These are phyloP conservation scores for Ridgeia piscesae DNA, from an alignment of 1,140 invertebrate species.

Conservation along the genomic window DNA sequence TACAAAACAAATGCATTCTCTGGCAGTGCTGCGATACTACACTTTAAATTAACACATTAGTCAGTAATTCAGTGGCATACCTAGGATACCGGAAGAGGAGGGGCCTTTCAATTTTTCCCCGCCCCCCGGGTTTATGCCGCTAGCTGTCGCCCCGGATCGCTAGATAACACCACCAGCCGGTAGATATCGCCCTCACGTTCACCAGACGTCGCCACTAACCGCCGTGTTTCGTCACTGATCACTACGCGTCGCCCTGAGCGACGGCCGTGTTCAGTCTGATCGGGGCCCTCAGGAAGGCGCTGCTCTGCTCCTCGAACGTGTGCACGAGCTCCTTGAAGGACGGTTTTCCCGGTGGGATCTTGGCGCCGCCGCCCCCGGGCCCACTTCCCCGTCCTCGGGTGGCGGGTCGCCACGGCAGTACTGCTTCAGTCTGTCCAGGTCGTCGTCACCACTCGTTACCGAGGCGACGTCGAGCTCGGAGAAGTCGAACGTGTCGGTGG, in stretches of 20 bases:
- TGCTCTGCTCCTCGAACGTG: slow-evolving; percentile 10
- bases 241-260: not conserved
- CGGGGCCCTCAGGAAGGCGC: not conserved
- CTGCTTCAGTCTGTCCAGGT: not conserved
- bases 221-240: too few species aligned
- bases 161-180: too few species aligned
- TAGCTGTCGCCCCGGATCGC: too few species aligned
- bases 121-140: too few species aligned
- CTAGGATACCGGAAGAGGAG: too few species aligned
- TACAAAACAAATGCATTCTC: not conserved
- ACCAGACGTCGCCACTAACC: not conserved
- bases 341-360: not conserved
- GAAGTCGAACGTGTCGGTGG: slow-evolving; percentile 12
- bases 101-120: too few species aligned
- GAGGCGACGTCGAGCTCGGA: not conserved
- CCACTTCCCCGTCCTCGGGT: not conserved
- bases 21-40: not conserved
- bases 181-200: not conserved
- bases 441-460: not conserved
- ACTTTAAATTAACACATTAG: too few species aligned
- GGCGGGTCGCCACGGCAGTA: not conserved
- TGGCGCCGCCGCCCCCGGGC: not conserved
- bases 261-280: not conserved
- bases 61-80: not conserved
- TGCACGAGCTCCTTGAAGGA: slow-evolving; percentile 15